Evolutionary conservation across 2,888 invertebrate species (phyloP).

Genomic region (Pristionchus exspectatus): DNA sequence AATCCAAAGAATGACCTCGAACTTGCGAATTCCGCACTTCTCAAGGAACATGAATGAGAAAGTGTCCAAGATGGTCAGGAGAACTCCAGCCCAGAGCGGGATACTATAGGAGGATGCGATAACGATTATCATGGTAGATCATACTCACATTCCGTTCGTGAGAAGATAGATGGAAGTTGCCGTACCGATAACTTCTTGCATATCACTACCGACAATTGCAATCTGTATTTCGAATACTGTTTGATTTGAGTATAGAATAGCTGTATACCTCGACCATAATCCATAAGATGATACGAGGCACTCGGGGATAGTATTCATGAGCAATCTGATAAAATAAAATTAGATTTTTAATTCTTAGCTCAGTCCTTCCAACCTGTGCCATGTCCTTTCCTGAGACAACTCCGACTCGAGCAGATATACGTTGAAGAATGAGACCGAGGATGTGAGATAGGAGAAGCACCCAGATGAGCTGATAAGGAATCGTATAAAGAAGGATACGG

Average conservation of each 20-base stretch:
- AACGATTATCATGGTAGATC: not conserved
- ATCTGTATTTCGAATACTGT: slow-evolving; percentile 80
- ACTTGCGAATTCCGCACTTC: slow-evolving; percentile 87
- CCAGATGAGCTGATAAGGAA: slow-evolving; percentile 85
- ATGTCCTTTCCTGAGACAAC: slow-evolving; percentile 90
- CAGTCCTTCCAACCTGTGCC: slow-evolving; percentile 81
- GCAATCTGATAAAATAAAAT: slow-evolving; percentile 59
- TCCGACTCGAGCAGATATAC: slow-evolving; percentile 86
- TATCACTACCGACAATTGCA: slow-evolving; percentile 92
- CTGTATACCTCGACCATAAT: slow-evolving; percentile 87
- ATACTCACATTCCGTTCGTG: slow-evolving; percentile 87
- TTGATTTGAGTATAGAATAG: not conserved
- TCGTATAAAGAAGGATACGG: not conserved
- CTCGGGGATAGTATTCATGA: slow-evolving; percentile 86
- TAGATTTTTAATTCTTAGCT: not conserved
- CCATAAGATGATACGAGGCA: slow-evolving; percentile 89
- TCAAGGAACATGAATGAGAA: slow-evolving; percentile 92
- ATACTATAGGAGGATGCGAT: slow-evolving; percentile 80
- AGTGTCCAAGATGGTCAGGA: slow-evolving; percentile 90
- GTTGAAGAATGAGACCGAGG: slow-evolving; percentile 90
- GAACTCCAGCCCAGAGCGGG: slow-evolving; percentile 88
- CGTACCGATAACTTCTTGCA: slow-evolving; percentile 92
- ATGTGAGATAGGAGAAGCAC: slow-evolving; percentile 89
- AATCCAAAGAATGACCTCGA: slow-evolving; percentile 82
- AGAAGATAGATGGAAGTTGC: slow-evolving; percentile 90